These are phyloP conservation scores for Crotalus horridus DNA, from an alignment of 2,113 vertebrate species.

Conservation along the genomic window DNA sequence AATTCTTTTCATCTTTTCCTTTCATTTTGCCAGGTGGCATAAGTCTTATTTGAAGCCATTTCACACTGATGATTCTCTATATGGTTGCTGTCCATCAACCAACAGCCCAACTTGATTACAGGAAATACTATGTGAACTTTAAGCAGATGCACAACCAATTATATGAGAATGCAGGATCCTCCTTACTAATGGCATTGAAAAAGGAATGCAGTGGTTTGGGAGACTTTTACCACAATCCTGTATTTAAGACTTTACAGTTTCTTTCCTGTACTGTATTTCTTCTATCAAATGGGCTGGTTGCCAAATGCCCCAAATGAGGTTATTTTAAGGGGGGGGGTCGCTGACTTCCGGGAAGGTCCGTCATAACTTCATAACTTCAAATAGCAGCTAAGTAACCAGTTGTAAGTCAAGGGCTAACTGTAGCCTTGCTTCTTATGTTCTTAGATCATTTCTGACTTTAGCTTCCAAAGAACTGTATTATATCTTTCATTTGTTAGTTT, in stretches of 20 bases:
- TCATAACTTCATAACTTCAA: background rate
- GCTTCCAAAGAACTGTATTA: background rate
- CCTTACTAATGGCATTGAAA: background rate
- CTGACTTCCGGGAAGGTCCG: background rate
- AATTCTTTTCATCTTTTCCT: background rate
- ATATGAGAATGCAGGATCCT: background rate
- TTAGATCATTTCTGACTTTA: background rate
- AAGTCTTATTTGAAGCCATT: background rate
- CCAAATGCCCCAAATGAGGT: background rate
- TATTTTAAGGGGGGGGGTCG: background rate
- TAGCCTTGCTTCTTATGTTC: background rate
- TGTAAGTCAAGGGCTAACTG: background rate
- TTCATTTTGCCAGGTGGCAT: background rate
- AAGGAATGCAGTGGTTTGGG: background rate
- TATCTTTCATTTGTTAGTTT: background rate
- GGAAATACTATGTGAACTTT: background rate
- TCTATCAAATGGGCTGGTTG: background rate
- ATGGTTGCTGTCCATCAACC: background rate
- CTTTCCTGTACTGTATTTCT: background rate
- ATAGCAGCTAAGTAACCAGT: background rate
- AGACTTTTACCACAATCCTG: background rate
- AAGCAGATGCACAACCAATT: background rate
- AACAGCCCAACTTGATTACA: background rate
- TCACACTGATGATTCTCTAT: background rate
- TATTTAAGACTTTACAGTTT: background rate